These are phyloP conservation scores for Loriculus beryllinus DNA, from an alignment of 2,797 vertebrate genomes.

Conservation along the genomic window DNA sequence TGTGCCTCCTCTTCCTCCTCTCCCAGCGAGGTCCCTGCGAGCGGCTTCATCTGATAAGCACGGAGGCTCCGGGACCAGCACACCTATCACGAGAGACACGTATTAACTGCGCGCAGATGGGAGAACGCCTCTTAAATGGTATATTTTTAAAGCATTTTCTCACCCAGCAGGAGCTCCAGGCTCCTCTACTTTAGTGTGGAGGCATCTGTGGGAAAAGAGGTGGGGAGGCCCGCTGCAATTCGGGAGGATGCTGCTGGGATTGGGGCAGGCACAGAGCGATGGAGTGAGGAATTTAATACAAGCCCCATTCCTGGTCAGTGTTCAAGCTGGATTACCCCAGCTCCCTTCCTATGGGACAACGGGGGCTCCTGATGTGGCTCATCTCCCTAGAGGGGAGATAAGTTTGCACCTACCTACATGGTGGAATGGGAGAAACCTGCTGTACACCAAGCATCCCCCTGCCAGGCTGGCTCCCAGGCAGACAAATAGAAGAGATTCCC, in stretches of 20 bases:
- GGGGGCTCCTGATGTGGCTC: not conserved
- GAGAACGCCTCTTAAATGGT: constrained; percentile 49
- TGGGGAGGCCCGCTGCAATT: not conserved
- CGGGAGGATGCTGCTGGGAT: not conserved
- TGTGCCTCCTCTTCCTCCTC: not conserved
- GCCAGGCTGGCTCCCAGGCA: not conserved
- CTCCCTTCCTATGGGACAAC: not conserved
- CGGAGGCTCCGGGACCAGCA: not conserved
- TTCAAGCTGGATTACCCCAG: not conserved
- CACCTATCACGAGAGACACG: not conserved
- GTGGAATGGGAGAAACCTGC: not conserved
- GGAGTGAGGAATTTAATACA: not conserved
- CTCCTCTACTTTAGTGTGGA: constrained; percentile 15
- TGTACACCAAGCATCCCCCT: not conserved
- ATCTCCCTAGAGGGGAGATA: fast-evolving
- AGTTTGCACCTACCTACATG: not conserved
- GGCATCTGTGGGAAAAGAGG: constrained; percentile 25
- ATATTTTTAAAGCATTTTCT: constrained; percentile 61
- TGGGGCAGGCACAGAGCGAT: not conserved
- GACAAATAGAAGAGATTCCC: not conserved
- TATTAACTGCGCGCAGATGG: constrained; percentile 1
- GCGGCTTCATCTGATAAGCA: not conserved
- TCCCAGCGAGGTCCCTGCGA: not conserved
- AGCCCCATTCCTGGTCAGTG: not conserved
- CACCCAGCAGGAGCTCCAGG: constrained; percentile 42